Percentiles rank a stretch among this genome's conserved stretches.
phyloP scores from a whole-genome alignment of 2,888 invertebrate species.

The Cephus runcator region DNA sequence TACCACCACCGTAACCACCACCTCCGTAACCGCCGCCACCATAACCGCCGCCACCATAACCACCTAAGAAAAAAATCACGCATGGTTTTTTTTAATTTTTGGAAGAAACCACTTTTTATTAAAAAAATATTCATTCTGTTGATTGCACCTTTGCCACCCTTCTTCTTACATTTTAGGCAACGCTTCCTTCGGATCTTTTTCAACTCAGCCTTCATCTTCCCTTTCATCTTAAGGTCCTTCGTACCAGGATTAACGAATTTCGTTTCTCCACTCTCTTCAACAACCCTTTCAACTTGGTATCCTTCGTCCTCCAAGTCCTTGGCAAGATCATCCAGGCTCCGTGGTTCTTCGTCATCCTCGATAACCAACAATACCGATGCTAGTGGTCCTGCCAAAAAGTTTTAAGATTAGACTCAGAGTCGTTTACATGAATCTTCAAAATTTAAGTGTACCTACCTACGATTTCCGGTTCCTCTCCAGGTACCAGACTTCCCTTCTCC shows the following conservation, averaged over 20 bases:
- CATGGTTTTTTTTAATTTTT: background rate
- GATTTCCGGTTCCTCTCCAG: constrained; percentile 41
- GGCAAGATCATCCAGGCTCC: constrained; percentile 54
- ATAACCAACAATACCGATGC: constrained; percentile 52
- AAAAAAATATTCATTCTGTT: constrained; percentile 5
- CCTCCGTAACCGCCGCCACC: constrained; percentile 24
- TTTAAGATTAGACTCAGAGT: background rate
- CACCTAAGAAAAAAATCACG: background rate
- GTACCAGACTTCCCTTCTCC: constrained; percentile 45
- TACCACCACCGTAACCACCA: constrained; percentile 1
- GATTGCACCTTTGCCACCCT: constrained; percentile 27
- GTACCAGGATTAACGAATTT: constrained; percentile 24
- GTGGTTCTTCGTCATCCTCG: constrained; percentile 49
- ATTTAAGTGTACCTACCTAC: constrained; percentile 36
- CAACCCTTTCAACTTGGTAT: constrained; percentile 47
- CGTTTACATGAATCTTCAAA: background rate
- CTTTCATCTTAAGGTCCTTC: constrained; percentile 13
- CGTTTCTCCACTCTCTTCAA: constrained; percentile 40
- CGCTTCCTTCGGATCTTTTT: constrained; percentile 48
- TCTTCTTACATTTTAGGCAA: constrained; percentile 44
- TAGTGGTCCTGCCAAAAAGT: constrained; percentile 44
- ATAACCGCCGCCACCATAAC: constrained; percentile 20
- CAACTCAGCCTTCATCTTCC: constrained; percentile 17
- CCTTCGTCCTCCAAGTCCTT: constrained; percentile 52
- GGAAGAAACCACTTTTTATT: background rate